These are phyloP conservation scores for Amphiduros pacificus DNA, from an alignment of 2,888 invertebrate species.

Conservation along the genomic window DNA sequence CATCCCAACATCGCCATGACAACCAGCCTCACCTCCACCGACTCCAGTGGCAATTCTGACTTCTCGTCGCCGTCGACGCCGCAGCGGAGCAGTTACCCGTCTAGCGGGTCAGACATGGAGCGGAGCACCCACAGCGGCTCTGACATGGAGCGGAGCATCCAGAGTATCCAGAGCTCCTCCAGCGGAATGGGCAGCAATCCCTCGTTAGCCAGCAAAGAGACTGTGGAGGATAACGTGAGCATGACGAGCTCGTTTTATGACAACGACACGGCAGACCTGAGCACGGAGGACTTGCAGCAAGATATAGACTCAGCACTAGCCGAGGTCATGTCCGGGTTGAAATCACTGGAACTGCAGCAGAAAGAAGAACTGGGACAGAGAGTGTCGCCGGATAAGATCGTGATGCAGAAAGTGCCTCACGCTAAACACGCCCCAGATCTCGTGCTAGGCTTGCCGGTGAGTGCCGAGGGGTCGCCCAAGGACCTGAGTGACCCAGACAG, in stretches of 20 bases:
- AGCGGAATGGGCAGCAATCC: slow-evolving; percentile 11
- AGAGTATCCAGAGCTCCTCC: not conserved
- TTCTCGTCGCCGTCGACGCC: not conserved
- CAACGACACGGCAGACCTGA: slow-evolving; percentile 27
- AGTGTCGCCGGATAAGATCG: not conserved
- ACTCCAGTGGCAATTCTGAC: slow-evolving; percentile 29
- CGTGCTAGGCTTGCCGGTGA: slow-evolving; percentile 55
- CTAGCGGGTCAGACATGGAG: slow-evolving; percentile 1
- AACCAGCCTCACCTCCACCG: not conserved
- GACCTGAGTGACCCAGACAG: slow-evolving; percentile 44
- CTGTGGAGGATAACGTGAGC: slow-evolving; percentile 6
- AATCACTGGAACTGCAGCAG: slow-evolving; percentile 53
- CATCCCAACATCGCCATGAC: slow-evolving; percentile 39
- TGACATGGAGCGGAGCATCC: not conserved
- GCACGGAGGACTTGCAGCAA: slow-evolving; percentile 38
- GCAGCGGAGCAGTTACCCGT: slow-evolving; percentile 4
- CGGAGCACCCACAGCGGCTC: not conserved
- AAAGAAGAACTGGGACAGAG: not conserved
- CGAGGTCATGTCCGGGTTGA: slow-evolving; percentile 57
- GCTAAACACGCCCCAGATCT: slow-evolving; percentile 50
- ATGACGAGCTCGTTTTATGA: not conserved
- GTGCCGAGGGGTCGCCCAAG: slow-evolving; percentile 38
- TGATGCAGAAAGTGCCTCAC: not conserved
- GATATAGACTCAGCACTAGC: slow-evolving; percentile 59
- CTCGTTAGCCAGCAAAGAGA: slow-evolving; percentile 11